Evolutionary conservation across 2,113 vertebrate genomes (phyloP), one percentile per base, ranked within the genome.

Genomic region (Sigmodon hispidus): DNA sequence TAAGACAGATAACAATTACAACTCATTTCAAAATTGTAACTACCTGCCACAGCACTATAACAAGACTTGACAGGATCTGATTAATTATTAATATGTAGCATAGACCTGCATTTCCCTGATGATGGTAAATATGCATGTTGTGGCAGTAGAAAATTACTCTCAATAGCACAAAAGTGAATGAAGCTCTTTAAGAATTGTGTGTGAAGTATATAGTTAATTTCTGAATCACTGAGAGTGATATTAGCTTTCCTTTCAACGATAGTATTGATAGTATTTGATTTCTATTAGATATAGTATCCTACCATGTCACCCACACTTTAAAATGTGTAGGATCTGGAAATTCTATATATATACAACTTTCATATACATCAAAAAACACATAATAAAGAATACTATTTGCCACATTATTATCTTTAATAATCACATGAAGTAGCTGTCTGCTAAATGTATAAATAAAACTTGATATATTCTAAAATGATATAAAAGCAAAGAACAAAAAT

Each of bases 1-100:
- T 55, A 81, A 94, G 87, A 81, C 50, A 92, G 75, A 65, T 84
- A 90, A 94, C 48, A 92, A 97, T 94, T 93, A 70, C n/a, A 81
- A 80, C 48, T 90, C 43, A 90, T 80, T 96, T 93, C 17, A 93
- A 94, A 94, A 97, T 43, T 55, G 29, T 75, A 92, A 93, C 87
- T 45, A 95, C 57, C 57, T 95, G 29, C 52, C 57, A 94, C 75
- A 43, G 36, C 36, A 89, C 89, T 52, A 43, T 86, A 95, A 75
- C 7, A 93, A 93, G 57, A 36, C 43, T 61, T 85, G 76, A 94
- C n/a, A 59, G 59, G 70, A 90, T 75, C 50, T 72, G 59, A 88
- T 95, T 90, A 92, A 95, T 90, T 86, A 90, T 87, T 94, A 75
- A 72, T 52, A 86, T 85, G 13, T 83, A 63, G 8, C 21, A 95